A percentile compares a stretch with the other conserved stretches of the same genome.
These are phyloP conservation scores for Drosophila tropicalis DNA, from an alignment of 1,140 invertebrate genomes.

Conservation along the genomic window DNA sequence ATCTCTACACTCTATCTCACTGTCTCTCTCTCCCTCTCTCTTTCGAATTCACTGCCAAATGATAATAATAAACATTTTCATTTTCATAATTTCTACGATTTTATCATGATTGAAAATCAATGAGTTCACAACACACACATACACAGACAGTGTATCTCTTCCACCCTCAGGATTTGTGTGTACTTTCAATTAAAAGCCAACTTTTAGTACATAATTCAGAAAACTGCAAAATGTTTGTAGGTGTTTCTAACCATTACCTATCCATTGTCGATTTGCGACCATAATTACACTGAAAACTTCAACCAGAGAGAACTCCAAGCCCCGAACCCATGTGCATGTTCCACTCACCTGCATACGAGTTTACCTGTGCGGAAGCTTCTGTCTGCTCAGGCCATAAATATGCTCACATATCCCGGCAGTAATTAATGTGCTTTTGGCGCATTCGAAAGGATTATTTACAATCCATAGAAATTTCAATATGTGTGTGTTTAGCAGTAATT, in stretches of 20 bases:
- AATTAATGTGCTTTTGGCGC: constrained; percentile 78
- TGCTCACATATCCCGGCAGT: constrained; percentile 52
- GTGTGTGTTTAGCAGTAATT: not conserved
- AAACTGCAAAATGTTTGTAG: constrained; percentile 59
- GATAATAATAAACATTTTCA: constrained; percentile 80
- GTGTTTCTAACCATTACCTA: constrained; percentile 52
- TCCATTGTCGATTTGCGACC: constrained; percentile 52
- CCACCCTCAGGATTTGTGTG: constrained; percentile 41
- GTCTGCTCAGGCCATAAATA: constrained; percentile 72
- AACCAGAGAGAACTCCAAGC: not conserved
- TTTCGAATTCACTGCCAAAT: constrained; percentile 56
- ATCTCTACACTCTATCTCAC: constrained; percentile 47
- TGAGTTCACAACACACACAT: constrained; percentile 61
- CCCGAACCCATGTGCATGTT: not conserved
- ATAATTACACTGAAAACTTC: constrained; percentile 49
- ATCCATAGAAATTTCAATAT: constrained; percentile 3
- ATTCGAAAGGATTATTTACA: constrained; percentile 78
- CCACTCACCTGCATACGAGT: constrained; percentile 41
- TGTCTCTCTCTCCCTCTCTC: not conserved
- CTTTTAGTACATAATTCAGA: constrained; percentile 70
- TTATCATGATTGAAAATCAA: constrained; percentile 63
- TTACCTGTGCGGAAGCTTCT: constrained; percentile 13
- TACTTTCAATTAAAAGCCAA: constrained; percentile 79
- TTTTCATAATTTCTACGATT: constrained; percentile 64
- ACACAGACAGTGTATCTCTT: no score